A percentile compares a stretch with the other conserved stretches of the same genome.
Conservation (phyloP, 2,888 invertebrate genomes). For the Bimastos eiseni region DNA sequence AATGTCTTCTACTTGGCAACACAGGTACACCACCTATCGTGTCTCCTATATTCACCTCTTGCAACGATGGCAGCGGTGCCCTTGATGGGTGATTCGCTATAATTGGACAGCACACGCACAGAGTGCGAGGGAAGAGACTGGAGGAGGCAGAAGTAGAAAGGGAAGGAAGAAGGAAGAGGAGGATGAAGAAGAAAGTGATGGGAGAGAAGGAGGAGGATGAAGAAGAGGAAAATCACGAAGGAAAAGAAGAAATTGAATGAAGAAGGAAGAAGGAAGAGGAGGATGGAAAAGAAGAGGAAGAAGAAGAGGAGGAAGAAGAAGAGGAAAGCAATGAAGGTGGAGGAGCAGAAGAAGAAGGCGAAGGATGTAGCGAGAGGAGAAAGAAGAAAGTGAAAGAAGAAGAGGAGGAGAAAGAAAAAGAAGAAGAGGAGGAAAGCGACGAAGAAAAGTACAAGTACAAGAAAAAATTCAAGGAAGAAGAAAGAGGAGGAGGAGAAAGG, state of each 20-base stretch:
- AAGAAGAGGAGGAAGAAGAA: neutral
- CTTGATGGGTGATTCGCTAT: neutral
- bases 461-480: neutral
- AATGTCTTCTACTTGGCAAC: neutral
- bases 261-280: neutral
- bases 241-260: neutral
- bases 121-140: neutral
- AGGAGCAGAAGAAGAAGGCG: neutral
- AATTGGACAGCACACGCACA: neutral
- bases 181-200: neutral
- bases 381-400: neutral
- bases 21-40: neutral
- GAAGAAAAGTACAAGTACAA: too few species aligned
- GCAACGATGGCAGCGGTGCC: neutral
- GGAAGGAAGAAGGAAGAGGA: neutral
- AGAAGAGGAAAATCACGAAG: neutral
- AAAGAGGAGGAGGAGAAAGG: neutral
- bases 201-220: neutral
- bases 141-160: neutral
- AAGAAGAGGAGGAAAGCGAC: neutral
- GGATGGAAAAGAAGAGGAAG: neutral
- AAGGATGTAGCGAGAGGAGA: neutral
- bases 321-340: neutral
- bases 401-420: neutral
- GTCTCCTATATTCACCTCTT: neutral